Base-by-base conservation (phyloP, 2,797 vertebrate species). In the Botia almorhae region DNA sequence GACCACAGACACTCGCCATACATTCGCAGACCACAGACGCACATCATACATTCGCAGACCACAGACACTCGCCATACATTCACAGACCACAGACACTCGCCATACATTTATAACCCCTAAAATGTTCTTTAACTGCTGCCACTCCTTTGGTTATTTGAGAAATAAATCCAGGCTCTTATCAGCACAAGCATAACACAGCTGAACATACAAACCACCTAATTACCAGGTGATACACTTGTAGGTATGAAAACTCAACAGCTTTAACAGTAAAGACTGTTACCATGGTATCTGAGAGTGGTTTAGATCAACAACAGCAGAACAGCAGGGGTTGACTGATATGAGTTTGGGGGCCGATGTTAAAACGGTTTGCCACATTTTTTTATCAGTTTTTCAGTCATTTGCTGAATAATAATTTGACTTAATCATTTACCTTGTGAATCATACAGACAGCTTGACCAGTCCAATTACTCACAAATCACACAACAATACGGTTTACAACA, bases 161-260 rank as follows among this genome's bases (percentile, higher is more conserved):
- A 78, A 69, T 33, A 36, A 69, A 78, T 69, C 39, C 13, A 4
- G 19, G 21, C 56, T 39, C 19, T 76, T 67, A 23, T 23, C 26
- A 50, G 39, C 2, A 39, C n/a, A n/a, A 65, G 33, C 1, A 4
- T 39, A 19, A 58, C 7, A 19, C 8, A 19, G 2, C 21, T 3
- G 11, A 13, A 33, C 36, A 19, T 39, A 39, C 63, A 19, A 65
- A 65, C 33, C 19, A 21, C 7, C 29, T 26, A n/a, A 53, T 48
- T 60, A 65, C 75, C 33, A 60, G 23, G 65, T 60, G 39, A 39
- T 36, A 69, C 36, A 46, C 19, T n/a, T n/a, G 7, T 33, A 50
- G 48, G 23, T 39, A 58, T 19, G 39, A 60, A 78, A 78, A 69
- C 75, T 69, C 7, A 19, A 51, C 12, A 64, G 73, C 50, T 14